Evolutionary conservation across 2,888 invertebrate genomes (phyloP).

Genomic region (Corythucha ciliata): DNA sequence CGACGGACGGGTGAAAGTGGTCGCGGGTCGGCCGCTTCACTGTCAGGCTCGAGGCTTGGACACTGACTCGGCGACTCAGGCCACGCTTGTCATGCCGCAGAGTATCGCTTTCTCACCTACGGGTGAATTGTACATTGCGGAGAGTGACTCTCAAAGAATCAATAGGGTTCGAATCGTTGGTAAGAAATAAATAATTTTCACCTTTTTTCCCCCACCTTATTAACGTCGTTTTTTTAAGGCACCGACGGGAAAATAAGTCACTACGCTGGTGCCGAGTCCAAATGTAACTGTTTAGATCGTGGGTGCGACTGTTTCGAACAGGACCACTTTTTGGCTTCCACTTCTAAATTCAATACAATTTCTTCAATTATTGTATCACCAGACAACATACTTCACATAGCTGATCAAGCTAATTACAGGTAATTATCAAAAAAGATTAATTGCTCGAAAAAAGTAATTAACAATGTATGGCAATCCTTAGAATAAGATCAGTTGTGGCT

Average conservation of each 20-base stretch:
- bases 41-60: conserved; percentile 75
- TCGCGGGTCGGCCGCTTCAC: conserved; percentile 87
- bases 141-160: conserved; percentile 89
- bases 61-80: conserved; percentile 80
- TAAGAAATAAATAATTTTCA: conserved; percentile 28
- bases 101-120: conserved; percentile 88
- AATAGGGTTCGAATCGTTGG: conserved; percentile 81
- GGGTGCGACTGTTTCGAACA: conserved; percentile 90
- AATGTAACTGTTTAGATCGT: conserved; percentile 83
- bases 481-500: conserved; percentile 79
- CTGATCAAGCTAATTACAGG: conserved; percentile 81
- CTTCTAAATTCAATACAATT: conserved; percentile 88
- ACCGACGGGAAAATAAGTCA: conserved; percentile 87
- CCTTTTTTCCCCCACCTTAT: background rate
- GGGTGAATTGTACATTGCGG: conserved; percentile 87
- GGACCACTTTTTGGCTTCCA: conserved; percentile 82
- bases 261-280: conserved; percentile 90
- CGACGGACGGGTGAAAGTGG: conserved; percentile 82
- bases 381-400: conserved; percentile 87
- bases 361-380: conserved; percentile 88
- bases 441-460: background rate
- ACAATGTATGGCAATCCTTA: conserved; percentile 34
- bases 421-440: conserved; percentile 15
- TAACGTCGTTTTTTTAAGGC: conserved; percentile 40
- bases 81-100: conserved; percentile 84